These are phyloP conservation scores for Cheilosia grossa DNA, from an alignment of 2,888 invertebrate species.

Conservation along the genomic window DNA sequence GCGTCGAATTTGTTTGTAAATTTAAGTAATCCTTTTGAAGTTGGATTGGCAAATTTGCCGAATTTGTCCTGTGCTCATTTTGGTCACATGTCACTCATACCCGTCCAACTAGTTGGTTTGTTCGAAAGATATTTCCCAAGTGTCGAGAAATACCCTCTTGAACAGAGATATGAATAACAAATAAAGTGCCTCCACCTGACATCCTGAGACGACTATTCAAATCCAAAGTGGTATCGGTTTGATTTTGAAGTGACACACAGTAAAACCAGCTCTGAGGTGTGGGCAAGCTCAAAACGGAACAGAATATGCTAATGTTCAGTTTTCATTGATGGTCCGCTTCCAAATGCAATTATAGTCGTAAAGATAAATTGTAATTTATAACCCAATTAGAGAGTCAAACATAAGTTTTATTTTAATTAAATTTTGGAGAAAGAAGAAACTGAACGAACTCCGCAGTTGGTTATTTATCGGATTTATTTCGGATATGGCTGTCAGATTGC, in stretches of 20 bases:
- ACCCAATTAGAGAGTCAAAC: not conserved
- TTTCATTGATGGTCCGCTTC: slow-evolving; percentile 24
- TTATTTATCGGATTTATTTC: not conserved
- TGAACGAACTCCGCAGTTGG: not conserved
- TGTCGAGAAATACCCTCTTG: slow-evolving; percentile 20
- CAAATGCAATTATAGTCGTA: slow-evolving; percentile 40
- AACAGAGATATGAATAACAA: slow-evolving; percentile 31
- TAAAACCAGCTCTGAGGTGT: slow-evolving; percentile 32
- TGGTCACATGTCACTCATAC: not conserved
- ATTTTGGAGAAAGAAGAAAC: not conserved
- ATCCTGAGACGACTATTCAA: slow-evolving; percentile 26
- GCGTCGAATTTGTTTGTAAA: not conserved
- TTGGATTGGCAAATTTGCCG: not conserved
- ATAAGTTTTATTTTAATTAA: not conserved
- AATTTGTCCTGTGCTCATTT: too few relatives aligned
- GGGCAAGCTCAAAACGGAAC: slow-evolving; percentile 13
- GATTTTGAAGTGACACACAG: slow-evolving; percentile 41
- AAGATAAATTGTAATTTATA: slow-evolving; percentile 56
- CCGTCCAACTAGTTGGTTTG: too few relatives aligned
- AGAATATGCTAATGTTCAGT: slow-evolving; percentile 20
- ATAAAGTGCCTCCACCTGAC: slow-evolving; percentile 12
- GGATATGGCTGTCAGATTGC: not conserved
- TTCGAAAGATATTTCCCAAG: not conserved
- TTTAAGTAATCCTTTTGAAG: not conserved
- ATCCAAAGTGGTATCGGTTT: slow-evolving; percentile 19